phyloP scores from a whole-genome alignment of 2,113 vertebrate genomes.

The Leucopsar rothschildi region DNA sequence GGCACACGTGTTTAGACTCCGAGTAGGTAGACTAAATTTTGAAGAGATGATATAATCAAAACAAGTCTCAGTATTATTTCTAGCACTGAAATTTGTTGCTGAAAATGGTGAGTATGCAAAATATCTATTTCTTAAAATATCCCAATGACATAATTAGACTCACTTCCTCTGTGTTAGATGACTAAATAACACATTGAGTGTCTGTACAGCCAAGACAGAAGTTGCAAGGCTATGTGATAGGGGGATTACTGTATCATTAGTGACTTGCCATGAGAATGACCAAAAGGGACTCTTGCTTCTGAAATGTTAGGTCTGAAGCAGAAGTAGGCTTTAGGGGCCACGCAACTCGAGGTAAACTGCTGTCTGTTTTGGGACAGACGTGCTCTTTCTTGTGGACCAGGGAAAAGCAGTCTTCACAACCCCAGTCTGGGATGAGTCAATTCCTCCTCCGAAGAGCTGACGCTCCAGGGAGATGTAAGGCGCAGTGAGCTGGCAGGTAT shows the following conservation, averaged over 20 bases:
- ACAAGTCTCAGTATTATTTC: neutral
- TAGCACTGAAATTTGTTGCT: neutral
- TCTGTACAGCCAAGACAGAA: neutral
- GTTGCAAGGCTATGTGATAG: neutral
- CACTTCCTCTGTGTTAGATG: conserved; percentile 12
- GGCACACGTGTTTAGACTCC: neutral
- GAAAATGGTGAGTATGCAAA: neutral
- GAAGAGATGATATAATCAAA: neutral
- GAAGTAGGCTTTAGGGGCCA: neutral
- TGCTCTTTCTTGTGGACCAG: neutral
- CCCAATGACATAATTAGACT: neutral
- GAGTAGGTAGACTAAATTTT: neutral
- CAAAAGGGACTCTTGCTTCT: neutral
- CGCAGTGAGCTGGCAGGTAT: neutral
- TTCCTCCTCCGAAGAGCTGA: neutral
- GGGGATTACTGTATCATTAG: neutral
- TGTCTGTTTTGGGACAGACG: neutral
- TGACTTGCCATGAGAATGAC: neutral
- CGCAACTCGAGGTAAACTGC: neutral
- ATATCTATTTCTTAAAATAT: neutral
- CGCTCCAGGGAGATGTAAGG: rapidly evolving
- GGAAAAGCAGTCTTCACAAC: neutral
- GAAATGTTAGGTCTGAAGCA: neutral
- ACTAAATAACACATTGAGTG: neutral
- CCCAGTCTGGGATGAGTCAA: neutral